phyloP scores from a whole-genome alignment of 2,113 vertebrate genomes.

The Platichthys stellatus region DNA sequence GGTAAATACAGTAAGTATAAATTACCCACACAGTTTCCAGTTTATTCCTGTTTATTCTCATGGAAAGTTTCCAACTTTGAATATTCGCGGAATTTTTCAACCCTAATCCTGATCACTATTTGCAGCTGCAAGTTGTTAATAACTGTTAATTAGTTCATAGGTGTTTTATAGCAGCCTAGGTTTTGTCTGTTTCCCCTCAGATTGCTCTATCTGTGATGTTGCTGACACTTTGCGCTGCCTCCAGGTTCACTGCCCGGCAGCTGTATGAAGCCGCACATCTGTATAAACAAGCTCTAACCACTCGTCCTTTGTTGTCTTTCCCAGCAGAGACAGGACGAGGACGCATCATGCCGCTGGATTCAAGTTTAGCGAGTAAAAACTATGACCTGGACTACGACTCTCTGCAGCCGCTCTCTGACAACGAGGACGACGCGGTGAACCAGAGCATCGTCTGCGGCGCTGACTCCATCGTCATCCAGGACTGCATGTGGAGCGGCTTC shows the following conservation, averaged over 20 bases:
- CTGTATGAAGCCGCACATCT: constrained; percentile 8
- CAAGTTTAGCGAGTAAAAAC: constrained; percentile 88
- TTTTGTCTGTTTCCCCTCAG: no score
- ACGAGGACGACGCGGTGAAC: constrained; percentile 95
- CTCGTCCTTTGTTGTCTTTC: not conserved
- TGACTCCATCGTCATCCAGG: constrained; percentile 96
- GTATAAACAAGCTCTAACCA: constrained; percentile 25
- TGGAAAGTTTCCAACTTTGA: no score
- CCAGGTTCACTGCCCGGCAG: constrained; percentile 25
- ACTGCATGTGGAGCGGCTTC: constrained; percentile 99
- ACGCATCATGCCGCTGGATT: constrained; percentile 88
- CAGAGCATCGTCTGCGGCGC: constrained; percentile 98
- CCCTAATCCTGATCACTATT: no score
- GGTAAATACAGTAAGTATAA: no score
- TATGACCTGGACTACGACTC: constrained; percentile 97
- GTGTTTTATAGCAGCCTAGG: no score
- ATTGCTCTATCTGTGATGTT: constrained; percentile 41
- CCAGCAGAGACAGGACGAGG: constrained; percentile 31
- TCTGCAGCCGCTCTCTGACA: constrained; percentile 92
- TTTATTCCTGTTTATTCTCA: no score
- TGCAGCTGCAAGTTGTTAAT: no score
- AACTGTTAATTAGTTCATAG: no score
- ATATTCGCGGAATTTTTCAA: no score
- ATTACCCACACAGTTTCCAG: no score
- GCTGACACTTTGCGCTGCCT: constrained; percentile 33